Base-by-base conservation (phyloP, 1,140 invertebrate genomes). In the Physella acuta region DNA sequence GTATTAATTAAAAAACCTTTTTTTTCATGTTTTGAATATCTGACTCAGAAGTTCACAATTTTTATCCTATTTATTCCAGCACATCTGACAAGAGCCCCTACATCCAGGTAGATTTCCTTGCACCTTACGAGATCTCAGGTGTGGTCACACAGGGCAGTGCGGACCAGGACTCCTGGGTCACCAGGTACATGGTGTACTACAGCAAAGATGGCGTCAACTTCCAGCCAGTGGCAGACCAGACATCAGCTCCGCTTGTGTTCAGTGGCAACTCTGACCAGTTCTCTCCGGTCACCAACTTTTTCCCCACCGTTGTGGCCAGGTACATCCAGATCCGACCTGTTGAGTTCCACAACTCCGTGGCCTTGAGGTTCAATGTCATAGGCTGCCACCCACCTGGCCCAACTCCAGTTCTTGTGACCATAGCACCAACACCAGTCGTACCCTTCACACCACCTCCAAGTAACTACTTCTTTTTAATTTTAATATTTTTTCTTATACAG, bases 121-220 rank as follows among this genome's bases (percentile, higher is more conserved):
- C 89, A 39, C 88, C 89, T 0, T 88, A 91, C 49, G 91, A 90
- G 76, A 82, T 94, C 11, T 92, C 92, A 16, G 93, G 92, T 56
- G 84, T 95, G 11, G 85, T 88, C n/a, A 94, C 91, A 0, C 91
- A 90, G 81, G 85, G 85, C 24, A 70, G 77, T n/a, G 68, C 75
- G 8, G 26, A 55, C 26, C 17, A 28, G 24, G 5, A 8, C 8
- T 55, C 53, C 53, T 55, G 53, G 53, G 53, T 55, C 53, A 55
- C 17, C 24, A 55, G 24, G 24, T 55, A 55, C 53, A 24, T 24
- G 5, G 53, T 55, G 17, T 55, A 55, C 26, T 55, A 55, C 53
- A 55, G 53, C 26, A 55, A 55, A 8, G 53, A 55, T 24, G 24
- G 53, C 17, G 24, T 55, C 53, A 55, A 55, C 53, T 55, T 55